Conservation (phyloP, 1,140 invertebrate species). For the Gryon sp. region DNA sequence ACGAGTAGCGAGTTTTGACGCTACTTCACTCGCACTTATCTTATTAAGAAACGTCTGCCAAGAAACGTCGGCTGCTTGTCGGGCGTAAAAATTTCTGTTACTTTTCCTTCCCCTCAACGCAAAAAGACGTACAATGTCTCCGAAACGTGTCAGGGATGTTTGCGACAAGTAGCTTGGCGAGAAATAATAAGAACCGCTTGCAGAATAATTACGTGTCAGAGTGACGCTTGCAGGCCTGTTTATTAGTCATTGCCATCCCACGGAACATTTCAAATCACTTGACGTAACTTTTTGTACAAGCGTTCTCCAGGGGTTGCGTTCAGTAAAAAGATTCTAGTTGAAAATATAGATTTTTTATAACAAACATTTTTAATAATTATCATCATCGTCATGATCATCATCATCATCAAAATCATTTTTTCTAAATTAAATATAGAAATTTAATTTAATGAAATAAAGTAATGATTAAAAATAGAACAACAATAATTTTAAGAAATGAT, state of each 20-base stretch:
- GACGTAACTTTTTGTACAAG: conserved; percentile 33
- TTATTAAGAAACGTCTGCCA: conserved; percentile 51
- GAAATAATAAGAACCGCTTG: conserved; percentile 54
- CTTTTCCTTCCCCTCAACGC: conserved; percentile 10
- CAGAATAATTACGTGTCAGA: conserved; percentile 53
- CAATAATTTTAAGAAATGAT: no score
- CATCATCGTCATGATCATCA: no score
- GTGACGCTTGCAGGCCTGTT: conserved; percentile 46
- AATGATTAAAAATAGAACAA: no score
- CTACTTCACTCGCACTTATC: conserved; percentile 24
- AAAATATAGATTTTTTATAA: conserved; percentile 25
- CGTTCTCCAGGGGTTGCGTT: neutral
- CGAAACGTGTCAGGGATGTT: conserved; percentile 48
- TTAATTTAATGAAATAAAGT: no score
- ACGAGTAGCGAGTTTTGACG: no score
- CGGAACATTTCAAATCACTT: conserved; percentile 31
- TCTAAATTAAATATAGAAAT: no score
- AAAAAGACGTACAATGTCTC: conserved; percentile 42
- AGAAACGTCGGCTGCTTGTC: conserved; percentile 31
- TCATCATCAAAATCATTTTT: no score
- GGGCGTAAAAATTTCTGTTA: conserved; percentile 47
- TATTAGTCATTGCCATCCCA: conserved; percentile 38
- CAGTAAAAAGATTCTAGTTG: conserved; percentile 15
- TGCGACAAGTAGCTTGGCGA: conserved; percentile 44
- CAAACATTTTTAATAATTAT: no score